Percentiles rank a stretch among this genome's conserved stretches.
Evolutionary conservation across 2,888 invertebrate genomes (phyloP).

Genomic region (Plusia festucae): DNA sequence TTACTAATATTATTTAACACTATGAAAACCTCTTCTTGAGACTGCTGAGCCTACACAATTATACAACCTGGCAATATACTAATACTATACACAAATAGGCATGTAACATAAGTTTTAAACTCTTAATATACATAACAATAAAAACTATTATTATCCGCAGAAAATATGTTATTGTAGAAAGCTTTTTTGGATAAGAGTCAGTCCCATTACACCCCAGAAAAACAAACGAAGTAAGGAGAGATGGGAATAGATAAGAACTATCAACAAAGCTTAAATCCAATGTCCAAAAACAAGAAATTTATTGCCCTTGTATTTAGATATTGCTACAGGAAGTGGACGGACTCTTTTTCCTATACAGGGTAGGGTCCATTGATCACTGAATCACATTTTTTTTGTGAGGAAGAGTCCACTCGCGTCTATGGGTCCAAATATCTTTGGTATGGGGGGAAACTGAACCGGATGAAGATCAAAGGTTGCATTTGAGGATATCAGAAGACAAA

Average conservation of each 20-base stretch:
- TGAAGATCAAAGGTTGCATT: background rate
- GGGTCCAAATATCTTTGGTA: background rate
- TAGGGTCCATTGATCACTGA: background rate
- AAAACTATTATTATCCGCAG: background rate
- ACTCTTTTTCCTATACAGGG: background rate
- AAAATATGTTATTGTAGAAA: background rate
- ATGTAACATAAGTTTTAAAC: slow-evolving; percentile 48
- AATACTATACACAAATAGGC: slow-evolving; percentile 27
- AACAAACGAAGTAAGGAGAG: background rate
- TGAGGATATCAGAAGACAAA: too few species aligned
- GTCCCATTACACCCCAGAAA: background rate
- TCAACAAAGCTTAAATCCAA: background rate
- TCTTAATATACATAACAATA: slow-evolving; percentile 58
- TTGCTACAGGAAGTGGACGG: background rate
- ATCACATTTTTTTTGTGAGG: background rate
- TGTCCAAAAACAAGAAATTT: too few species aligned
- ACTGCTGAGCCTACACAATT: slow-evolving; percentile 22
- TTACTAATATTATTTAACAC: background rate
- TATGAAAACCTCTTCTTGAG: slow-evolving; percentile 1
- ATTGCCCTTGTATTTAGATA: background rate
- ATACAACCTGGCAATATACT: slow-evolving; percentile 36
- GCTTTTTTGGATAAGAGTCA: background rate
- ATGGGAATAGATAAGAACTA: background rate
- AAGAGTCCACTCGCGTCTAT: background rate
- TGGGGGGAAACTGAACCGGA: too few species aligned